Percentiles rank a stretch among this genome's conserved stretches.
Evolutionary conservation across 2,113 vertebrate genomes (phyloP).

Genomic region (Chaetura pelagica): DNA sequence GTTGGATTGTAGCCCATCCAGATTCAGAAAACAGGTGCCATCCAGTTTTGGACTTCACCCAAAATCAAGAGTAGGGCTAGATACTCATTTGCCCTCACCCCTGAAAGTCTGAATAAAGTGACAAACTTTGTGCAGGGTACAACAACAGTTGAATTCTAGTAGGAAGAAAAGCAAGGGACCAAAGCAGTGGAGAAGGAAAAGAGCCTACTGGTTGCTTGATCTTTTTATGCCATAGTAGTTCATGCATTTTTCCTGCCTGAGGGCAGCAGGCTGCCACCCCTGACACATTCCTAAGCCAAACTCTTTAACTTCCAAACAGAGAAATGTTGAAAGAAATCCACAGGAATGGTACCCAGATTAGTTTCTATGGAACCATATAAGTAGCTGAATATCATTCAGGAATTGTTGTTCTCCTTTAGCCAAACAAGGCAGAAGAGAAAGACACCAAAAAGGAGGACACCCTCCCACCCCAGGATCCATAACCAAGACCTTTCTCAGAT

Average conservation of each 20-base stretch:
- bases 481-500: neutral
- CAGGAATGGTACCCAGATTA: neutral
- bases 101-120: neutral
- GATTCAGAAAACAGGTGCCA: conserved; percentile 36
- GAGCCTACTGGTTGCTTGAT: neutral
- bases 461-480: neutral
- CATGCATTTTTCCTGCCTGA: neutral
- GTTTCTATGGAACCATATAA: neutral
- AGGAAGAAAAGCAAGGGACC: neutral
- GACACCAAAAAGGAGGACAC: neutral
- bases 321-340: neutral
- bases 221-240: neutral
- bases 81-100: neutral
- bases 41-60: neutral
- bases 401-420: neutral
- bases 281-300: neutral
- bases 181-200: neutral
- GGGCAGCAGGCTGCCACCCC: neutral
- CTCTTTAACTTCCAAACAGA: neutral
- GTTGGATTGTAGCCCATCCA: conserved; percentile 12
- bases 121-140: neutral
- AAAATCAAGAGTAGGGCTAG: neutral
- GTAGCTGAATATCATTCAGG: neutral
- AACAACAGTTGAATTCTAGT: neutral
- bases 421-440: neutral